Base-by-base conservation (phyloP, 2,797 vertebrate genomes). In the Leptoclinus maculatus region DNA sequence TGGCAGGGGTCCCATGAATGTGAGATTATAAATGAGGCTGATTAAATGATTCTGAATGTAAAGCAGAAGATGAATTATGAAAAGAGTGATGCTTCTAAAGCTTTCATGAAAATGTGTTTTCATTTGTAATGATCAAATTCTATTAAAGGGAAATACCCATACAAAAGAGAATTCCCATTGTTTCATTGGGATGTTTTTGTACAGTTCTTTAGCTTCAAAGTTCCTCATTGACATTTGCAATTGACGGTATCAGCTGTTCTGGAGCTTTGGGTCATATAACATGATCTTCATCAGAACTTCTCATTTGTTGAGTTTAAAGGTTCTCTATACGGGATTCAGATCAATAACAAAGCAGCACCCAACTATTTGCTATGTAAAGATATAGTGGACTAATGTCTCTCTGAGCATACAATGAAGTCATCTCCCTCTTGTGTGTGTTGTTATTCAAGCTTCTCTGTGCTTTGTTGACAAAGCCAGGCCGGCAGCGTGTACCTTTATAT, bases 21-120 rank as follows among this genome's bases (percentile, higher is more conserved):
- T n/a, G 5, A 21, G 4, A 29, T 38, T 67, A 36, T 57, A 23
- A 62, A 72, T 54, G 32, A 7, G 32, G 23, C 65, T 70, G 51
- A 53, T 67, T 79, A 63, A 67, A 43, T 36, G 4, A 34, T 23
- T 76, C 4, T 68, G 3, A 60, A 32, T 66, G 39, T 51, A 25
- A 65, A 43, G 32, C n/a, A 58, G 5, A 63, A 25, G 64, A 73
- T 47, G 2, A 1, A 59, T 79, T 21, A 47, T 10, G 32, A 21
- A 3, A 27, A 36, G 9, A 0, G 0, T 54, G 2, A 23, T 16
- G 11, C n/a, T 45, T 59, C 13, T 36, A 25, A 43, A 75, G 8
- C 34, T n/a, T n/a, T 2, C 23, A 39, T 23, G 51, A 36, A 43
- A 32, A 21, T 53, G 43, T 1, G 5, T 58, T 36, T 29, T 59